Base-by-base conservation (phyloP, 2,113 vertebrate species). In the Trematomus loennbergii region DNA sequence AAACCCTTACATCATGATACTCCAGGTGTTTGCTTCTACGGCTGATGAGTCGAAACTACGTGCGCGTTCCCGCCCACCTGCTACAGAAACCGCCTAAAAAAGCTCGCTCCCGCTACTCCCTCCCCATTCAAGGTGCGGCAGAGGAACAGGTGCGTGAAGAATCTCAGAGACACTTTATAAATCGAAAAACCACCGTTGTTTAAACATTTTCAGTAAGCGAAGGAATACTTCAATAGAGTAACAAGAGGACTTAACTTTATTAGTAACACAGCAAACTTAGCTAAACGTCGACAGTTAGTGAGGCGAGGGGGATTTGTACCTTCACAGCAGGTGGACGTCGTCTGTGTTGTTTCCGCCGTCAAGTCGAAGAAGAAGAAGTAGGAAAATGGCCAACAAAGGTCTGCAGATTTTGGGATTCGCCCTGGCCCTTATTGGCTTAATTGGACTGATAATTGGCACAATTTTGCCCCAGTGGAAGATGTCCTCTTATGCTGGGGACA, bases 381-480 rank as follows among this genome's bases (percentile, higher is more conserved):
- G 17, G 55, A 69, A 86, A 89, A 97, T 98, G 97, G 97, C 97
- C 72, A 95, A 97, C 84, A 93, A 94, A 0, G 96, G 96, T 74
- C 82, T 98, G 60, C 97, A 97, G 91, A 87, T 97, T n/a, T 77
- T 98, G 87, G 97, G 97, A 5, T 98, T 97, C 76, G 60, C 92
- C 40, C 84, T 97, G 78, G 78, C 95, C 1, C 50, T 97, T 9
- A 1, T 97, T 13, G 97, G 96, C 2, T 71, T 95, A 49, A 92
- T 96, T 76, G 97, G 91, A 57, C 78, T 97, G 72, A 85, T 97
- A 40, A 68, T 94, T 4, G 93, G 95, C 52, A 97, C 97, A 8
- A 96, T 97, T 59, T 63, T 97, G 83, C 97, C 97, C 0, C 96
- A 97, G 82, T 97, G 97, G 97, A 95, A 97, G 91, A 95, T 96